Evolutionary conservation across 1,140 invertebrate genomes (phyloP).

Genomic region (Drosophila nebulosa): DNA sequence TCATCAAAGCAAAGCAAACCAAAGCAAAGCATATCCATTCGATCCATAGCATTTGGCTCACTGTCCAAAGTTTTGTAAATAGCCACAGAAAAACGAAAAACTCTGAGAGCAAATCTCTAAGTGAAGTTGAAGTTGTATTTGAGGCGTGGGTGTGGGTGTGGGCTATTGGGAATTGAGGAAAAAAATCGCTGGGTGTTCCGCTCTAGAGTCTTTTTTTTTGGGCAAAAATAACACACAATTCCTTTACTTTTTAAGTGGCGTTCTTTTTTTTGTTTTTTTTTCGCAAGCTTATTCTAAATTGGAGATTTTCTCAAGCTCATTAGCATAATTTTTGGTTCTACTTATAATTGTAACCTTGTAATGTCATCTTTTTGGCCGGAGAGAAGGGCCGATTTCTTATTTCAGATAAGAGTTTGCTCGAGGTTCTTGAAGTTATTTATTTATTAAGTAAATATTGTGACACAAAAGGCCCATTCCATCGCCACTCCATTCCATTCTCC

Average conservation of each 20-base stretch:
- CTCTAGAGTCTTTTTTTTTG: constrained; percentile 39
- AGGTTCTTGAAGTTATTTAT: not conserved
- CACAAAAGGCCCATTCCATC: not conserved
- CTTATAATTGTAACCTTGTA: not conserved
- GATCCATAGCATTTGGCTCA: constrained; percentile 51
- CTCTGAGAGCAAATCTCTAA: not conserved
- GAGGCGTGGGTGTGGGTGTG: constrained; percentile 59
- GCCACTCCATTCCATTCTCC: not conserved
- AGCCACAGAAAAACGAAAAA: constrained; percentile 11
- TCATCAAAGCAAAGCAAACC: constrained; percentile 47
- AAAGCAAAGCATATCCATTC: constrained; percentile 32
- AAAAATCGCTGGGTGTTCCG: constrained; percentile 56
- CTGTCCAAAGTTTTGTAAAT: constrained; percentile 74
- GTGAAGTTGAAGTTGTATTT: constrained; percentile 15
- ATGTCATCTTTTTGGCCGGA: not conserved
- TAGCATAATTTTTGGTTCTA: not conserved
- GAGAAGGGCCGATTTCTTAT: not conserved
- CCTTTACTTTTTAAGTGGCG: constrained; percentile 13
- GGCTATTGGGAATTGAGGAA: constrained; percentile 40
- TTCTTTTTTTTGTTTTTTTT: constrained; percentile 3
- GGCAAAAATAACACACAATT: not conserved
- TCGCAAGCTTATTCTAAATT: not conserved
- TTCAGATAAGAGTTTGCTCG: not conserved
- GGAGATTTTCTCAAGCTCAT: constrained; percentile 1
- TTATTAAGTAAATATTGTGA: not conserved